Conservation (phyloP, 2,113 vertebrate genomes). For the Cettia cetti region DNA sequence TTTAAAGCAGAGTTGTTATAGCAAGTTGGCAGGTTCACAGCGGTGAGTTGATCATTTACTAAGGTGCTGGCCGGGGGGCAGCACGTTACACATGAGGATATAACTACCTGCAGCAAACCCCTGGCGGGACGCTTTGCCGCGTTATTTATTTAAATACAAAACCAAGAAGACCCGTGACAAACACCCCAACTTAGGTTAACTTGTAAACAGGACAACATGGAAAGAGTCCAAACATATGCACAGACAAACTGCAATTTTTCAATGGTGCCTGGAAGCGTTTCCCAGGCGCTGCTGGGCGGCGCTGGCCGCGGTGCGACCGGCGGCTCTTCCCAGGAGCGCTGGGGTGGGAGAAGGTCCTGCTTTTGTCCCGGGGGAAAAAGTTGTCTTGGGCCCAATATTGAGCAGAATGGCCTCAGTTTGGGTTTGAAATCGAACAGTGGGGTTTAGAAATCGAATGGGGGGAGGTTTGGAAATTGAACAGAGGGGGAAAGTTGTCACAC, state of each 20-base stretch:
- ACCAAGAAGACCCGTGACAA: constrained; percentile 88
- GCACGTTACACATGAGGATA: constrained; percentile 78
- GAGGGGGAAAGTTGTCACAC: constrained; percentile 30
- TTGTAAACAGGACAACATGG: constrained; percentile 94
- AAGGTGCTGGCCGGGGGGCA: constrained; percentile 74
- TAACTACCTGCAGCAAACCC: constrained; percentile 75
- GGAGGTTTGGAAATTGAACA: not conserved
- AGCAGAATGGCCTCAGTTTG: constrained; percentile 5
- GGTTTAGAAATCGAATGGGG: not conserved
- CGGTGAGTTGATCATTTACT: constrained; percentile 82
- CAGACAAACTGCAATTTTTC: constrained; percentile 87
- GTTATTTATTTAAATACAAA: constrained; percentile 87
- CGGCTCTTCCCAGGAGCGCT: not conserved
- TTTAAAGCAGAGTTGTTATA: constrained; percentile 94
- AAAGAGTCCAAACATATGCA: constrained; percentile 82
- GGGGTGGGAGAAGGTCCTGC: not conserved
- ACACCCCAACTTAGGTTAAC: constrained; percentile 88
- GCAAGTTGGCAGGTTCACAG: constrained; percentile 89
- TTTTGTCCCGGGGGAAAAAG: constrained; percentile 44
- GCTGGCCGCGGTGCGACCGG: not conserved
- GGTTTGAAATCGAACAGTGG: not conserved
- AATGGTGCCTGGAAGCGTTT: constrained; percentile 21
- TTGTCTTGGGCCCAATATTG: constrained; percentile 38
- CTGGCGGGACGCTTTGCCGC: constrained; percentile 67
- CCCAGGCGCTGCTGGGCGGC: constrained; percentile 49